phyloP scores from a whole-genome alignment of 2,888 invertebrate genomes.

The Lepidochitona cinerea region DNA sequence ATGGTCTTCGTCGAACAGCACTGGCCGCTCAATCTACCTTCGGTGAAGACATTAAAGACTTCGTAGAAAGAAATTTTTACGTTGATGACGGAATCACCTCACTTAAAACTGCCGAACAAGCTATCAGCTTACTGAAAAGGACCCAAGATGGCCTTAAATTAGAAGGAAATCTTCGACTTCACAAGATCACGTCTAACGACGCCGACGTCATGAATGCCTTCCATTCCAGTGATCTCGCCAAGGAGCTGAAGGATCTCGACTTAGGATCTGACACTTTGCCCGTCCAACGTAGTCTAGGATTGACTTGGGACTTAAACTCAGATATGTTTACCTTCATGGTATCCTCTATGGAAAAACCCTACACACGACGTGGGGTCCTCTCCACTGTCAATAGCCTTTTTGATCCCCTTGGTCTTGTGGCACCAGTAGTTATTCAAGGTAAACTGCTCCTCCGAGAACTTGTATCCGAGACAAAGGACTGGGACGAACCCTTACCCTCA shows the following conservation, averaged over 20 bases:
- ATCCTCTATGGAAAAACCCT: conserved; percentile 19
- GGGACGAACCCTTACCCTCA: conserved; percentile 38
- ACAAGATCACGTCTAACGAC: conserved; percentile 39
- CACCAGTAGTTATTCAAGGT: conserved; percentile 34
- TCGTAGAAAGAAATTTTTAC: conserved; percentile 34
- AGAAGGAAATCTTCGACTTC: conserved; percentile 31
- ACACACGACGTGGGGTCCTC: conserved; percentile 28
- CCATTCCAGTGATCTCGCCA: conserved; percentile 28
- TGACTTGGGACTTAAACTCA: conserved; percentile 28
- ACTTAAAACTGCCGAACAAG: conserved; percentile 14
- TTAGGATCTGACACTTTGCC: conserved; percentile 13
- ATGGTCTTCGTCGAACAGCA: conserved; percentile 15
- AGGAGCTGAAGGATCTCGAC: conserved; percentile 31
- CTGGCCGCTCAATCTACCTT: background rate
- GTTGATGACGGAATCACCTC: conserved; percentile 37
- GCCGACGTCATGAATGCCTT: conserved; percentile 33
- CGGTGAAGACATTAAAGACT: conserved; percentile 22
- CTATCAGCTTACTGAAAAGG: conserved; percentile 24
- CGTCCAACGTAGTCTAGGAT: conserved; percentile 7
- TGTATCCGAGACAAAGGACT: conserved; percentile 23
- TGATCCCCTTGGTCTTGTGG: conserved; percentile 37
- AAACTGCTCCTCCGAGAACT: conserved; percentile 36
- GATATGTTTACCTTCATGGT: conserved; percentile 28
- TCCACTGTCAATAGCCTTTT: conserved; percentile 33
- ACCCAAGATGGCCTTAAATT: conserved; percentile 24